These are phyloP conservation scores for Crematogaster levior DNA, from an alignment of 2,888 invertebrate genomes.

Conservation along the genomic window DNA sequence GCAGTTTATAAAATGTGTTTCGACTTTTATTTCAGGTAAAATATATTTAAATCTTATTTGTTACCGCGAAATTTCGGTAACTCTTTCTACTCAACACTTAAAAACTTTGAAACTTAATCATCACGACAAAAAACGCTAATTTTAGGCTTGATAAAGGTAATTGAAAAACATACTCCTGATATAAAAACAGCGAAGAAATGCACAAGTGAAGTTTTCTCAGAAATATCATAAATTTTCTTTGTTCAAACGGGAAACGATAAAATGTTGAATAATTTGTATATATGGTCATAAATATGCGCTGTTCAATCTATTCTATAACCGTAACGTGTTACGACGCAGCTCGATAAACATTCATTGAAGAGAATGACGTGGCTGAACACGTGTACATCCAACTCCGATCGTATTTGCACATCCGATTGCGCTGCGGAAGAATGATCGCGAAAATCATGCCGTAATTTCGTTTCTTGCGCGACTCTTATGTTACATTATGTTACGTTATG, in stretches of 20 bases:
- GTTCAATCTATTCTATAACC: constrained; percentile 23
- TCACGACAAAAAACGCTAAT: no score
- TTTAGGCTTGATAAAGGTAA: neutral
- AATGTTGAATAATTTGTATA: constrained; percentile 34
- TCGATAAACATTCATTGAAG: constrained; percentile 47
- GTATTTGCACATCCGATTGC: constrained; percentile 57
- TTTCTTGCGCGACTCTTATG: constrained; percentile 36
- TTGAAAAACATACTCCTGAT: neutral
- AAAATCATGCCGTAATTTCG: constrained; percentile 64
- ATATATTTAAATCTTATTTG: neutral
- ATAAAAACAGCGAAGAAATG: neutral
- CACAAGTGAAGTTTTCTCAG: neutral
- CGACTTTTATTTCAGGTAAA: neutral
- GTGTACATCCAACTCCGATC: constrained; percentile 53
- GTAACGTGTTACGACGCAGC: constrained; percentile 49
- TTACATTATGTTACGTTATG: constrained; percentile 51
- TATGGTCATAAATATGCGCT: constrained; percentile 31
- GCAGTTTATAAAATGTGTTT: neutral
- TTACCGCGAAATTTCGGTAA: neutral
- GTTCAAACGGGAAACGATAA: constrained; percentile 22
- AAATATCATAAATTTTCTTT: constrained; percentile 34
- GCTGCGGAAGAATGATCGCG: constrained; percentile 57
- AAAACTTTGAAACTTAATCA: neutral
- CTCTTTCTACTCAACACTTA: neutral
- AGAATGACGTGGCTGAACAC: constrained; percentile 56